phyloP scores from a whole-genome alignment of 2,113 vertebrate species.

The Trachemys scripta region DNA sequence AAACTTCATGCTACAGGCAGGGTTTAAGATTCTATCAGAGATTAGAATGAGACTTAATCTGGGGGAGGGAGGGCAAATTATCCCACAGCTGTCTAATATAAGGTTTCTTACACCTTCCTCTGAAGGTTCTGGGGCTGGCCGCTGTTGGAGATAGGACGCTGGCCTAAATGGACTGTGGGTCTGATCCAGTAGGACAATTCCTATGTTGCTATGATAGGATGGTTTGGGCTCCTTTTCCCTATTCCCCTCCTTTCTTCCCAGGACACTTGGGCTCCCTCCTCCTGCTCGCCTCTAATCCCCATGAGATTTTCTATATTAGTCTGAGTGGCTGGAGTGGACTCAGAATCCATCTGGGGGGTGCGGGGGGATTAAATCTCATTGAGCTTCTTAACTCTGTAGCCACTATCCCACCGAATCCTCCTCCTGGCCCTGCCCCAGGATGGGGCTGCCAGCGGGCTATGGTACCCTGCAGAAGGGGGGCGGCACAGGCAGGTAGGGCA shows the following conservation, averaged over 20 bases:
- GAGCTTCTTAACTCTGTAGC: slow-evolving; percentile 75
- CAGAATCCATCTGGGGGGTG: slow-evolving; percentile 65
- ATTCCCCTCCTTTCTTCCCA: neutral
- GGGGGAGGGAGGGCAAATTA: slow-evolving; percentile 17
- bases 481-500: fast-evolving
- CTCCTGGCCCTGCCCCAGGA: neutral
- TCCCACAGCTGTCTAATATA: neutral
- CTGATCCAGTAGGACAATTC: fast-evolving
- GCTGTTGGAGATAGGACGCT: neutral
- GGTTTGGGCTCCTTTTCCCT: neutral
- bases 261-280: neutral
- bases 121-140: neutral
- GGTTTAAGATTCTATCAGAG: neutral
- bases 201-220: neutral
- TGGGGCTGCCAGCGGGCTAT: neutral
- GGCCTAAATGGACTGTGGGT: neutral
- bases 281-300: slow-evolving; percentile 34
- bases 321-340: slow-evolving; percentile 48
- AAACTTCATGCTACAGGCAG: slow-evolving; percentile 31
- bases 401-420: slow-evolving; percentile 13
- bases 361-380: slow-evolving; percentile 62
- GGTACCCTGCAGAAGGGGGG: neutral
- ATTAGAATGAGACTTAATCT: slow-evolving; percentile 33
- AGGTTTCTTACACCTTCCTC: neutral
- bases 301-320: slow-evolving; percentile 53